Evolutionary conservation across 2,888 invertebrate genomes (phyloP).

Genomic region (Cabera pusaria): DNA sequence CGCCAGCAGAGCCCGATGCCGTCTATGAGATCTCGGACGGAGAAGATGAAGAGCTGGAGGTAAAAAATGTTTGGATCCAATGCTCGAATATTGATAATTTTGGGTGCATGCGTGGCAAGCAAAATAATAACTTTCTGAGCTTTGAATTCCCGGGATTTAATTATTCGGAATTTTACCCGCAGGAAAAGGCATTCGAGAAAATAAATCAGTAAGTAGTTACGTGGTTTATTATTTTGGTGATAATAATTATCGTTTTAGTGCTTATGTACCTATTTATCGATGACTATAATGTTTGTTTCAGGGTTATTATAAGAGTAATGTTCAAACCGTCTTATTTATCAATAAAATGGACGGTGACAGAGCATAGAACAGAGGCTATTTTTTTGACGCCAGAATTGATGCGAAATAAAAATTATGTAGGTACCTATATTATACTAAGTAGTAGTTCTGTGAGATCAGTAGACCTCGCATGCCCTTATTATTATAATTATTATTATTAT

Average conservation of each 20-base stretch:
- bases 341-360: constrained; percentile 55
- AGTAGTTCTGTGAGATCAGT: too few species aligned
- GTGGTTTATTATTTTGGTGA: background rate
- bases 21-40: constrained; percentile 46
- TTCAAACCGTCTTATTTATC: constrained; percentile 45
- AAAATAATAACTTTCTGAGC: constrained; percentile 43
- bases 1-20: constrained; percentile 37
- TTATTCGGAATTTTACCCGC: constrained; percentile 52
- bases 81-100: constrained; percentile 52
- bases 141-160: constrained; percentile 67
- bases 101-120: constrained; percentile 58
- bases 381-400: constrained; percentile 11
- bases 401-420: constrained; percentile 21
- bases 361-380: constrained; percentile 34
- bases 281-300: constrained; percentile 37
- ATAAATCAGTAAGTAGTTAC: constrained; percentile 64
- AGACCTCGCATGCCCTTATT: too few species aligned
- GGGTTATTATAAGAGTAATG: constrained; percentile 50
- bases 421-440: too few species aligned
- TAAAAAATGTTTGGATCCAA: constrained; percentile 54
- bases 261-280: background rate
- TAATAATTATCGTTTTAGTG: background rate
- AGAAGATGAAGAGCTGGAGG: constrained; percentile 28
- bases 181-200: constrained; percentile 55
- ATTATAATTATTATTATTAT: too few species aligned